Evolutionary conservation across 2,888 invertebrate species (phyloP).

Genomic region (Plebejus anna): DNA sequence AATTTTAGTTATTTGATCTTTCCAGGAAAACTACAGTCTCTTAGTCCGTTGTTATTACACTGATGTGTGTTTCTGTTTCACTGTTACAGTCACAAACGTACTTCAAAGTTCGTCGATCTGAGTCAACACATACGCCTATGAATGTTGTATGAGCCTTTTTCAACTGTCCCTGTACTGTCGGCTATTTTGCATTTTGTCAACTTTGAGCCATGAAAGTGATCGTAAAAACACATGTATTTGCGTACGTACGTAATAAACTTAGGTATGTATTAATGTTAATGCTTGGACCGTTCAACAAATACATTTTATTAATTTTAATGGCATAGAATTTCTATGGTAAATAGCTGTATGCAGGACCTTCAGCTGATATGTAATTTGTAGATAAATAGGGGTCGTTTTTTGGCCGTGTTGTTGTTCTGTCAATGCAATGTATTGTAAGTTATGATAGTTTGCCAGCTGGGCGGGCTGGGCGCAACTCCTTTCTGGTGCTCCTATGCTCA

Average conservation of each 20-base stretch:
- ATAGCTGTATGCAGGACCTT: not conserved
- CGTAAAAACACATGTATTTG: slow-evolving; percentile 20
- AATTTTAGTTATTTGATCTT: not conserved
- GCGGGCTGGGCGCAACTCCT: too few relatives aligned
- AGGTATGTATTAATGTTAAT: not conserved
- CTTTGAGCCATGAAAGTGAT: slow-evolving; percentile 27
- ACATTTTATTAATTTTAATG: slow-evolving; percentile 1
- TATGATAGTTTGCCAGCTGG: too few relatives aligned
- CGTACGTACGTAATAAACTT: not conserved
- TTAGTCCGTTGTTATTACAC: not conserved
- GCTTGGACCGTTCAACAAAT: not conserved
- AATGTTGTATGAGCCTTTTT: slow-evolving; percentile 51
- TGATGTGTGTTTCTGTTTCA: not conserved
- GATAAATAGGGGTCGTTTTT: not conserved
- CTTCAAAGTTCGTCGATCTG: slow-evolving; percentile 43
- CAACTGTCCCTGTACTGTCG: slow-evolving; percentile 38
- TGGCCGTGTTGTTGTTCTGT: too few relatives aligned
- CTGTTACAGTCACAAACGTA: slow-evolving; percentile 13
- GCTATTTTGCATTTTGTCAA: slow-evolving; percentile 42
- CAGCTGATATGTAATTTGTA: not conserved
- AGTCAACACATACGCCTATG: slow-evolving; percentile 53
- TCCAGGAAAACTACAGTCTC: not conserved
- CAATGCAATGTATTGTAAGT: too few relatives aligned
- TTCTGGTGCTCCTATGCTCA: too few relatives aligned
- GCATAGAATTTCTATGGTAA: not conserved